phyloP scores from a whole-genome alignment of 1,140 invertebrate species.

The Diabrotica virgifera region DNA sequence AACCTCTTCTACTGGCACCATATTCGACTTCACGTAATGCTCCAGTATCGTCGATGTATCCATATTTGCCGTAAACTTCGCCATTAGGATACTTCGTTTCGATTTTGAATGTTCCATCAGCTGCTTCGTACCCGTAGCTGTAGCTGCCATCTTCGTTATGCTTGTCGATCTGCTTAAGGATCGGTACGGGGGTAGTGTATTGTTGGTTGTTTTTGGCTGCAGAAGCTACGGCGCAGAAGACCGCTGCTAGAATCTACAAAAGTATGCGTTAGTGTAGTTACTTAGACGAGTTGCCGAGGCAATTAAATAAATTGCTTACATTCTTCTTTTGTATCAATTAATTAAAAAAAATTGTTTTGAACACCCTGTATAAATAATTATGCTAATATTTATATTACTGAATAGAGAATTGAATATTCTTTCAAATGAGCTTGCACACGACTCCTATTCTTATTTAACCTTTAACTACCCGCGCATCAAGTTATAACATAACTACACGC shows the following conservation, averaged over 20 bases:
- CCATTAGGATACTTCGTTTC: constrained; percentile 82
- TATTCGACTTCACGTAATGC: constrained; percentile 70
- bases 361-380: no score
- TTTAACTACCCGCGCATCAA: no score
- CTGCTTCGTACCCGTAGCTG: constrained; percentile 84
- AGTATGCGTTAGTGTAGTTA: no score
- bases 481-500: no score
- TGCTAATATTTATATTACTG: no score
- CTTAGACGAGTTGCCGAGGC: no score
- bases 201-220: constrained; percentile 37
- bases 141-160: constrained; percentile 85
- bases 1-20: constrained; percentile 71
- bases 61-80: constrained; percentile 79
- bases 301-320: no score
- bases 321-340: no score
- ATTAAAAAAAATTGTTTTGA: no score
- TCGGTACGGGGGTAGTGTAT: constrained; percentile 63
- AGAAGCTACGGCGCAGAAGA: constrained; percentile 29
- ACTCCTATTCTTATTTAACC: no score
- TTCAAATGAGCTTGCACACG: no score
- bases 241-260: constrained; percentile 41
- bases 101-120: constrained; percentile 89
- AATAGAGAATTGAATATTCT: no score
- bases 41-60: constrained; percentile 77
- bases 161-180: constrained; percentile 68